phyloP scores from a whole-genome alignment of 2,888 invertebrate genomes.

The Lycaena phlaeas region DNA sequence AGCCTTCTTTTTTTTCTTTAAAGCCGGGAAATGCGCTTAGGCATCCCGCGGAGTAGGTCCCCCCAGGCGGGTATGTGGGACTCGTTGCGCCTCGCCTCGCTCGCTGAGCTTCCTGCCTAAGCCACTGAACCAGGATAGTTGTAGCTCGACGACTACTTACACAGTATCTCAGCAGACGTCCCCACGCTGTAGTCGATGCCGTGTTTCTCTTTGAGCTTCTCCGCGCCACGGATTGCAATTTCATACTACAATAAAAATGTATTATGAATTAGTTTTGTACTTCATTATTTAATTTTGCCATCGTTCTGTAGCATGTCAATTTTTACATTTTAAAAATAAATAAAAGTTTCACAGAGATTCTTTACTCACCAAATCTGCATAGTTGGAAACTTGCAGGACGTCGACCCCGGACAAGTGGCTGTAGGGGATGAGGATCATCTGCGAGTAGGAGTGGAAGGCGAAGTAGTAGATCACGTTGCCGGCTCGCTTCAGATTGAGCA shows the following conservation, averaged over 20 bases:
- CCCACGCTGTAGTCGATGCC: slow-evolving; percentile 44
- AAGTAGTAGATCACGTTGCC: slow-evolving; percentile 54
- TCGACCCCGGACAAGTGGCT: slow-evolving; percentile 37
- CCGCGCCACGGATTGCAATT: slow-evolving; percentile 42
- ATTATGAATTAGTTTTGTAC: background rate
- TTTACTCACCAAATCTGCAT: slow-evolving; percentile 41
- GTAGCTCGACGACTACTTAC: slow-evolving; percentile 37
- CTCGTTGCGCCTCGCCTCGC: too few species aligned
- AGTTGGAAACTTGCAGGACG: slow-evolving; percentile 37
- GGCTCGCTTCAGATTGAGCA: slow-evolving; percentile 28
- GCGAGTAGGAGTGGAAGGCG: slow-evolving; percentile 71
- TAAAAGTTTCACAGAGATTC: background rate
- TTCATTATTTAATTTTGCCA: too few species aligned
- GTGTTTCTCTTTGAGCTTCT: slow-evolving; percentile 31
- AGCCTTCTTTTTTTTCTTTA: too few species aligned
- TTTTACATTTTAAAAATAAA: too few species aligned
- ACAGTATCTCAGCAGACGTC: slow-evolving; percentile 47
- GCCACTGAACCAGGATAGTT: too few species aligned
- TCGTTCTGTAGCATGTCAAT: too few species aligned
- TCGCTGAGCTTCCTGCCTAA: too few species aligned
- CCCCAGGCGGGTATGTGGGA: too few species aligned
- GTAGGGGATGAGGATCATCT: slow-evolving; percentile 59
- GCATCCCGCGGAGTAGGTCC: too few species aligned
- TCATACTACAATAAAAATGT: slow-evolving; percentile 32
- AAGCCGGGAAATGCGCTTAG: too few species aligned